Conservation (phyloP, 1,140 invertebrate species). For the Ditylenchus dipsaci region DNA sequence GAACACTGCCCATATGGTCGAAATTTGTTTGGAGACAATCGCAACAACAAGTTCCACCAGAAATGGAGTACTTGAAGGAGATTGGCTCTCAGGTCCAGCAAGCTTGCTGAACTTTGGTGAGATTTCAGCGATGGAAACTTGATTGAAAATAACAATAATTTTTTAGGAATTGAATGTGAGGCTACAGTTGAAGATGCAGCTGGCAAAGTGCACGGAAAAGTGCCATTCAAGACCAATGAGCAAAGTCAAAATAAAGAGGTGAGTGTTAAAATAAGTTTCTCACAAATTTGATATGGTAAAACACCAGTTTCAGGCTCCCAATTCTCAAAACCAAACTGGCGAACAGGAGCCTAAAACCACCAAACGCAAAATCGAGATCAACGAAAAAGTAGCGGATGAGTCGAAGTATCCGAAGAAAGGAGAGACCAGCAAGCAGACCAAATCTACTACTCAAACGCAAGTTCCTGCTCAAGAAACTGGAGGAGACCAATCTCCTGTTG, state of each 20-base stretch:
- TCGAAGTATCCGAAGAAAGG: not conserved
- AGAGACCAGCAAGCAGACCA: not conserved
- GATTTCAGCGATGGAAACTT: conserved; percentile 3
- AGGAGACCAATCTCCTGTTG: not conserved
- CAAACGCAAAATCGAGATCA: no score
- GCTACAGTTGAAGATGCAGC: conserved; percentile 23
- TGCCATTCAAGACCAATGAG: conserved; percentile 1
- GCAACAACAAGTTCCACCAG: conserved; percentile 1
- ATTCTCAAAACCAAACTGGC: not conserved
- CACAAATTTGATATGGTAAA: not conserved
- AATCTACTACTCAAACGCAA: not conserved
- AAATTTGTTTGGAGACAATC: not conserved
- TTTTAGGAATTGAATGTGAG: conserved; percentile 37
- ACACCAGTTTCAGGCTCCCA: not conserved
- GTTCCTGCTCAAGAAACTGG: not conserved
- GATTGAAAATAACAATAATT: not conserved
- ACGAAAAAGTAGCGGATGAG: not conserved
- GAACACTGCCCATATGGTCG: no score
- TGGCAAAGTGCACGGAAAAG: conserved; percentile 9
- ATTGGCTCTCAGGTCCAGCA: conserved; percentile 32
- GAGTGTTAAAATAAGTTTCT: not conserved
- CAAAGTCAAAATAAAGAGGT: not conserved
- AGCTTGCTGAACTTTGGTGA: conserved; percentile 32
- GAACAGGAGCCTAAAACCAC: not conserved
- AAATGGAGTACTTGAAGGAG: conserved; percentile 34